Evolutionary conservation across 2,888 invertebrate genomes (phyloP), one percentile per base, ranked within the genome.

Genomic region (Eulithis testata): DNA sequence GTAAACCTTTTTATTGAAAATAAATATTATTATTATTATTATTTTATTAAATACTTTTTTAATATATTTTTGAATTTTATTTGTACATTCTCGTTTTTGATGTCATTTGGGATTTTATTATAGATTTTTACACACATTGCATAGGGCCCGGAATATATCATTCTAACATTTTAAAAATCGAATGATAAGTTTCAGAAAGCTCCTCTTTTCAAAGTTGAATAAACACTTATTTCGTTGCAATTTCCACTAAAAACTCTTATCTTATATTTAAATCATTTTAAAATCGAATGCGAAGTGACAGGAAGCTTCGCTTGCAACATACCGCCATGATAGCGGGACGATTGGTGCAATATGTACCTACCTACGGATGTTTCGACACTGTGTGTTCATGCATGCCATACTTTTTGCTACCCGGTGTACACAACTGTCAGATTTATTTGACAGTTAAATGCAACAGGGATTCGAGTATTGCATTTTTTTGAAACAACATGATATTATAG

Each of bases 221-320:
- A 21, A 21, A 21, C 21, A 21, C 21, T 21, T 21, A 21, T 21
- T 21, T 55, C 55, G 31, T 31, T 31, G 31, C 31, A 31, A 6
- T 31, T 31, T 0, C 2, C 6, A 31, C 31, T 6, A 31, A 31
- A 31, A n/a, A n/a, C n/a, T n/a, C n/a, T n/a, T n/a, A n/a, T n/a
- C n/a, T n/a, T n/a, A n/a, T n/a, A n/a, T n/a, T n/a, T n/a, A n/a
- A n/a, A 49, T n/a, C 8, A 47, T 58, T 50, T 50, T n/a, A 27
- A 59, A 61, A 50, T 56, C 31, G 50, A 55, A 55, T 47, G 50
- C 50, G 12, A 44, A 53, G 43, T 50, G 55, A 62, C 61, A 55
- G 61, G 61, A 62, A 62, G 44, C 44, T 12, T 11, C 45, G 50
- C 49, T 62, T 62, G 49, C 61, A 31, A 62, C 61, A 62, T 14